Evolutionary conservation across 1,140 invertebrate species (phyloP).

Genomic region (Thaumetopoea pityocampa): DNA sequence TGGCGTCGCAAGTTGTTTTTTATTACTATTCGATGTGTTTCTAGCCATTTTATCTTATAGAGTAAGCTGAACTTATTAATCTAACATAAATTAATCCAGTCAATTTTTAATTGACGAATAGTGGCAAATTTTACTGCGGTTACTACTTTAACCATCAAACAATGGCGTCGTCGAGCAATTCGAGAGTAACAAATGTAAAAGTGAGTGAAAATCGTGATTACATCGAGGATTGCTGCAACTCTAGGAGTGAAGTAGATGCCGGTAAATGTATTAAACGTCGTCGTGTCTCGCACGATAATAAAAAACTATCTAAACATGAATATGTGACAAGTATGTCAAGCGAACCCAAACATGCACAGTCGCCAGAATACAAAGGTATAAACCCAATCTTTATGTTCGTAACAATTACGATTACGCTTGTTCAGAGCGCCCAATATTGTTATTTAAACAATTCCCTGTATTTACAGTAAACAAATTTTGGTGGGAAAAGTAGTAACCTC

Average conservation of each 20-base stretch:
- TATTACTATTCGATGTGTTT: constrained; percentile 63
- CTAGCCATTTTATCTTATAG: constrained; percentile 43
- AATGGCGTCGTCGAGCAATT: constrained; percentile 71
- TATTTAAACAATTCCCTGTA: constrained; percentile 2
- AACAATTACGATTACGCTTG: constrained; percentile 7
- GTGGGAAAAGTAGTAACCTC: constrained; percentile 71
- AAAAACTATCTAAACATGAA: constrained; percentile 66
- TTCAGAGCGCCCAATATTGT: constrained; percentile 6
- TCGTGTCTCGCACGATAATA: constrained; percentile 61
- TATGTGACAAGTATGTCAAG: constrained; percentile 67
- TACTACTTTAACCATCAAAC: constrained; percentile 48
- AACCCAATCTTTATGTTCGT: constrained; percentile 16
- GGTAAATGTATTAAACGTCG: constrained; percentile 62
- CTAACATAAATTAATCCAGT: constrained; percentile 32
- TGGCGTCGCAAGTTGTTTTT: constrained; percentile 75
- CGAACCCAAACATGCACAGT: constrained; percentile 44
- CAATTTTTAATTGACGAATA: constrained; percentile 53
- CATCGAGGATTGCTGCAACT: constrained; percentile 40
- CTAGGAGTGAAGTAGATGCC: constrained; percentile 46
- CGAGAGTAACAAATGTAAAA: constrained; percentile 63
- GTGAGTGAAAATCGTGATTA: constrained; percentile 57
- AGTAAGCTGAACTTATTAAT: constrained; percentile 36
- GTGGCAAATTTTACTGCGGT: constrained; percentile 41
- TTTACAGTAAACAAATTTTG: constrained; percentile 40
- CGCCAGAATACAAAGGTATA: constrained; percentile 59